Percentiles rank a stretch among this genome's conserved stretches.
phyloP scores from a whole-genome alignment of 2,113 vertebrate species.

The Parotia lawesii region DNA sequence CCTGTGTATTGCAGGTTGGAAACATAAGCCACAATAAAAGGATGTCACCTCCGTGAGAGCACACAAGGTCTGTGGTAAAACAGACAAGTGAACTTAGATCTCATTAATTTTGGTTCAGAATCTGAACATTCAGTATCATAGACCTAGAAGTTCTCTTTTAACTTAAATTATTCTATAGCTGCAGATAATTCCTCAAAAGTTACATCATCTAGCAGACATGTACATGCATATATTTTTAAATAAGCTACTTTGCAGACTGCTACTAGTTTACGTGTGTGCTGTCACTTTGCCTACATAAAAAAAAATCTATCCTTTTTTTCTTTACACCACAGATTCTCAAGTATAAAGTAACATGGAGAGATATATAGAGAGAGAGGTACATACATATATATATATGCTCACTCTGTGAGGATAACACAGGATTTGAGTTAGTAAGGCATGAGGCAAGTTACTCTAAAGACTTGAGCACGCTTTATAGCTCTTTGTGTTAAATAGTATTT shows the following conservation, averaged over 20 bases:
- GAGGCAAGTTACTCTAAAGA: background rate
- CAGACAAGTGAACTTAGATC: background rate
- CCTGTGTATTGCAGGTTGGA: background rate
- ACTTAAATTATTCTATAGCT: background rate
- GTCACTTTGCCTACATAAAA: background rate
- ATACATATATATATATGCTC: background rate
- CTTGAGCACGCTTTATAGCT: background rate
- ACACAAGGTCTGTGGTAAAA: background rate
- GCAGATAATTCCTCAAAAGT: background rate
- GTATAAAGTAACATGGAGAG: background rate
- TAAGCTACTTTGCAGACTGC: background rate
- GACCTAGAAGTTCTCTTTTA: background rate
- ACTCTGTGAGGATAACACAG: background rate
- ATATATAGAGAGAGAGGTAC: background rate
- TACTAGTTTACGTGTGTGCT: background rate
- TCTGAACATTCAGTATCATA: background rate
- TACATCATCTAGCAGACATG: background rate
- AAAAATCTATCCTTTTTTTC: background rate
- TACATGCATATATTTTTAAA: background rate
- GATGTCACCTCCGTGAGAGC: accelerated
- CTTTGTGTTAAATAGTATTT: background rate
- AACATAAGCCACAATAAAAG: background rate
- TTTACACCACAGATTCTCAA: background rate
- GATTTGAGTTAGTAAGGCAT: background rate
- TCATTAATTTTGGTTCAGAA: background rate